Conservation (phyloP, 2,888 invertebrate species). For the Drosophila kambysellisi region DNA sequence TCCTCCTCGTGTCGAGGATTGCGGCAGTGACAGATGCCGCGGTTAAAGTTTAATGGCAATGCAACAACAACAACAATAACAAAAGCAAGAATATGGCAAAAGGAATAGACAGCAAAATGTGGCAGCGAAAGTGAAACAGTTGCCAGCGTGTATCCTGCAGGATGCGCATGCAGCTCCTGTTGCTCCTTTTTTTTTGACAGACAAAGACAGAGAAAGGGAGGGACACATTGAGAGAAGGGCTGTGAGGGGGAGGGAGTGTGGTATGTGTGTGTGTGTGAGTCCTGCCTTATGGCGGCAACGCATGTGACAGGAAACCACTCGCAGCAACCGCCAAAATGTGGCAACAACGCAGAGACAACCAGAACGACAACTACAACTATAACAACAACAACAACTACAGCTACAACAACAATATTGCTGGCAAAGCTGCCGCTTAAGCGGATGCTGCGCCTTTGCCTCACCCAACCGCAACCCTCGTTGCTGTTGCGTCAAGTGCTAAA, state of each 20-base stretch:
- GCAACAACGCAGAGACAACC: slow-evolving; percentile 60
- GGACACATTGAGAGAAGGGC: no score
- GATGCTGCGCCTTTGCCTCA: slow-evolving; percentile 47
- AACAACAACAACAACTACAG: slow-evolving; percentile 27
- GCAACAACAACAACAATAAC: slow-evolving; percentile 29
- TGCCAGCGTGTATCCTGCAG: slow-evolving; percentile 64
- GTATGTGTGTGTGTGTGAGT: slow-evolving; percentile 53
- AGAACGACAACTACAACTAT: slow-evolving; percentile 42
- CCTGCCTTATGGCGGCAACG: slow-evolving; percentile 62
- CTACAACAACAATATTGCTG: slow-evolving; percentile 45
- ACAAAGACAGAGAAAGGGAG: neutral
- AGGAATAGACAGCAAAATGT: slow-evolving; percentile 39
- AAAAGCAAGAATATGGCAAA: slow-evolving; percentile 24
- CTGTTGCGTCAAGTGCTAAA: slow-evolving; percentile 59
- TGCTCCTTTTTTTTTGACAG: slow-evolving; percentile 47
- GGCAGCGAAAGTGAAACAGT: slow-evolving; percentile 76
- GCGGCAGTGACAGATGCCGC: slow-evolving; percentile 70
- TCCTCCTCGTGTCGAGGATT: slow-evolving; percentile 21
- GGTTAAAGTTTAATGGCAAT: slow-evolving; percentile 76
- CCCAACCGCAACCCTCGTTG: neutral
- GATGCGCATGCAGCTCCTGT: slow-evolving; percentile 60
- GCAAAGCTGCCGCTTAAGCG: slow-evolving; percentile 56
- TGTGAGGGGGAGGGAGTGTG: neutral
- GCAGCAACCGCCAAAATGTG: slow-evolving; percentile 77
- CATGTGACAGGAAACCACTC: slow-evolving; percentile 76